These are phyloP conservation scores for Aurelia aurita DNA, from an alignment of 30 jellyfish, hydroid and myxozoan genomes.

Conservation along the genomic window DNA sequence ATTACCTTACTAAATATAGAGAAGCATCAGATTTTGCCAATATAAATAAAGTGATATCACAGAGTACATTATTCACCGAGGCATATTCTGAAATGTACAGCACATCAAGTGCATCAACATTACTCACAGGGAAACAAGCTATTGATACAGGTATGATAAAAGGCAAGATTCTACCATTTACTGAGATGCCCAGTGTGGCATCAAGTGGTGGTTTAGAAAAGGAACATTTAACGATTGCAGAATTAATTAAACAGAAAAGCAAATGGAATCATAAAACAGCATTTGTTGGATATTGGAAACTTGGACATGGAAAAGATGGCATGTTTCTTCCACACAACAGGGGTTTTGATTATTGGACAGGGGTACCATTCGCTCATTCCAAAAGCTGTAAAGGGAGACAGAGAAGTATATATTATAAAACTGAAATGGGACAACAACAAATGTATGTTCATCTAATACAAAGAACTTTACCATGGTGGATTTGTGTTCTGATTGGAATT, in stretches of 20 bases:
- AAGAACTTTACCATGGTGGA: slow-evolving; percentile 67
- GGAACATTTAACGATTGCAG: slow-evolving; percentile 61
- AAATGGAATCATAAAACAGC: slow-evolving; percentile 42
- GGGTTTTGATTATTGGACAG: slow-evolving; percentile 89
- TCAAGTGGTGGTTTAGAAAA: slow-evolving; percentile 75
- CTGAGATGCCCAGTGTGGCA: slow-evolving; percentile 74
- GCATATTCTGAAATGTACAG: slow-evolving; percentile 64
- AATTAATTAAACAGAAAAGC: not conserved
- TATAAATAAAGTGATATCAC: slow-evolving; percentile 9
- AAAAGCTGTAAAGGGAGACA: slow-evolving; percentile 60
- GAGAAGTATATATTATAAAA: not conserved
- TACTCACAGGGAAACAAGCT: slow-evolving; percentile 79
- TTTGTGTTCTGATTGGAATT: slow-evolving; percentile 10
- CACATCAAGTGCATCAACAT: slow-evolving; percentile 59
- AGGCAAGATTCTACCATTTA: slow-evolving; percentile 82
- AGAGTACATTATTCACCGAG: slow-evolving; percentile 40
- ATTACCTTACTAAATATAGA: too few species aligned
- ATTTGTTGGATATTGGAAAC: slow-evolving; percentile 79
- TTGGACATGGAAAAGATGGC: slow-evolving; percentile 79
- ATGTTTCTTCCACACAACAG: slow-evolving; percentile 54
- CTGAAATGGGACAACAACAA: slow-evolving; percentile 16
- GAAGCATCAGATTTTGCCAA: too few species aligned
- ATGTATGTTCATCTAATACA: slow-evolving; percentile 34
- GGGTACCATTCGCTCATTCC: slow-evolving; percentile 62
- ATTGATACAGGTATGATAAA: slow-evolving; percentile 76